Evolutionary conservation across 2,888 invertebrate species (phyloP), one percentile per base, ranked within the genome.

Genomic region (Laspeyria flexula): DNA sequence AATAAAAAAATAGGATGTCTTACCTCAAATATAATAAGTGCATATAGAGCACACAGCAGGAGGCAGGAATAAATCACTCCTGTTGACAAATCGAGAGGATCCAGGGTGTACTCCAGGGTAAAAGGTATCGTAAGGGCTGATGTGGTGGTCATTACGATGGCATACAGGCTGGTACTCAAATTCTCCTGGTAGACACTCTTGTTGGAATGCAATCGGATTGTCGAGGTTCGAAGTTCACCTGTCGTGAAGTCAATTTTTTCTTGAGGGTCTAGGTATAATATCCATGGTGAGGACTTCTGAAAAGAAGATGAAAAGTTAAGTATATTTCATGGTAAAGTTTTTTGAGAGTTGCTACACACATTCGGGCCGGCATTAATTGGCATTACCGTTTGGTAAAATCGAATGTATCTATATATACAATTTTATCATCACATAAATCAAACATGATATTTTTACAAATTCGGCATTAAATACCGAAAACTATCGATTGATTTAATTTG

Each of bases 11-110:
- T n/a, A n/a, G n/a, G n/a, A n/a, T n/a, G n/a, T n/a, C n/a, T 87
- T 75, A 97, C 96, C 93, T 98, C 98, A 89, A 97, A 97, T 65
- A 98, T 96, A 53, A 98, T 96, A 9, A 98, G 84, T 1, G 95
- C 81, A 74, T 98, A 98, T 10, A 98, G 93, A 0, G 95, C 94
- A 2, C 95, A 69, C 0, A 98, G 88, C n/a, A 98, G 93, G 0
- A 95, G 51, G 1, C 95, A 95, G 0, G 96, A 96, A 64, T 95
- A 96, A 0, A 95, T 83, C 3, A 96, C 94, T 0, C 97, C 97
- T 42, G 93, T 93, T 29, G 93, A 90, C 1, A 92, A 79, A 68
- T 95, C 94, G 38, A 96, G 91, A 0, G 96, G 95, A 13, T 94
- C 83, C 0, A 94, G 71, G 60, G 95, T 94, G 65, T 95, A 96